Evolutionary conservation across 2,113 vertebrate species (phyloP).

Genomic region (Marmota flaviventris): DNA sequence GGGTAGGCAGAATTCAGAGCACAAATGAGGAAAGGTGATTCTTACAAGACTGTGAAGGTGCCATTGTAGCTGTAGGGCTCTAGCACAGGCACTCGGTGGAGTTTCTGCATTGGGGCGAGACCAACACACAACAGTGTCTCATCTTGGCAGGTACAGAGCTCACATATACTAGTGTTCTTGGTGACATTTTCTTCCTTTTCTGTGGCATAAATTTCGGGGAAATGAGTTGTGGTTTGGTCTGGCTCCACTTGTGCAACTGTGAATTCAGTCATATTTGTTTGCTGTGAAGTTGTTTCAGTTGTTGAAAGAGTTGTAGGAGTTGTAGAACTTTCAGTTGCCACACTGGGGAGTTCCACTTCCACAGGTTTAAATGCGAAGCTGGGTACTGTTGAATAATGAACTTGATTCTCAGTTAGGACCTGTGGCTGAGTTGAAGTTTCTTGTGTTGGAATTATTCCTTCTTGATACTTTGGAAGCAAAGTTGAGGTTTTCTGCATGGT

Average conservation of each 20-base stretch:
- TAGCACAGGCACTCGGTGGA: background rate
- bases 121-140: conserved; percentile 64
- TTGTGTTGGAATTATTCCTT: no score
- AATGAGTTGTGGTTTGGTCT: no score
- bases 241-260: background rate
- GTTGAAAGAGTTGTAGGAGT: background rate
- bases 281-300: no score
- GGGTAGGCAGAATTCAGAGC: background rate
- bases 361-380: no score
- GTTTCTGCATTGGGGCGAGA: background rate
- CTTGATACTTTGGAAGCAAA: no score
- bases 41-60: conserved; percentile 74
- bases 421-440: no score
- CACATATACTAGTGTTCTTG: background rate
- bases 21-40: background rate
- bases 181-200: background rate
- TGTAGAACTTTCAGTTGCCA: no score
- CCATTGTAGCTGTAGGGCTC: accelerated
- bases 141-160: conserved; percentile 62
- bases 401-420: no score
- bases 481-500: no score
- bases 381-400: no score
- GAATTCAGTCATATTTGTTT: background rate
- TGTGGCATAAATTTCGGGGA: background rate
- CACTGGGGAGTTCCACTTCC: no score